Percentiles rank a stretch among this genome's conserved stretches.
These are phyloP conservation scores for Pomacea maculata DNA, from an alignment of 1,140 invertebrate species.

Conservation along the genomic window DNA sequence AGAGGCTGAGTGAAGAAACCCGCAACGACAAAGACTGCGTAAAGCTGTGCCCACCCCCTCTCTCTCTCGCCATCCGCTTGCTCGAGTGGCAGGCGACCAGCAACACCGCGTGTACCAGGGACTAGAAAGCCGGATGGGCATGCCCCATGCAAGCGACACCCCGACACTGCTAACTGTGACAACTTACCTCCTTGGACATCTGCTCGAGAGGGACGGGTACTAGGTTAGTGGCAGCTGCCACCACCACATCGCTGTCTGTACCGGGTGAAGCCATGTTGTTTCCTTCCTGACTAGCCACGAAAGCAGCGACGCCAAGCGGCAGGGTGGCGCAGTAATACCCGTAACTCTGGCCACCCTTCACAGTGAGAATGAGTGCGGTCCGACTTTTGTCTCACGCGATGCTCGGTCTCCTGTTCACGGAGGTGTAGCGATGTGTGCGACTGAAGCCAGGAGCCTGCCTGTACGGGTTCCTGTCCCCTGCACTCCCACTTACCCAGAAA, in stretches of 20 bases:
- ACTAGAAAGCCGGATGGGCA: conserved; percentile 21
- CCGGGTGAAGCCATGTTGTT: conserved; percentile 44
- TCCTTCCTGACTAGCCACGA: conserved; percentile 21
- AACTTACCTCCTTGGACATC: conserved; percentile 41
- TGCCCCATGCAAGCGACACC: conserved; percentile 12
- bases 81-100: neutral
- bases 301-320: conserved; percentile 23
- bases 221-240: conserved; percentile 32
- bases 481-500: conserved; percentile 22
- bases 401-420: neutral
- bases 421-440: neutral
- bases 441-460: neutral
- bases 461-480: neutral
- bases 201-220: conserved; percentile 33
- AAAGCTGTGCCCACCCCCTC: conserved; percentile 21
- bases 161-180: conserved; percentile 19
- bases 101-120: conserved; percentile 18
- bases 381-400: neutral
- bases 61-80: conserved; percentile 18
- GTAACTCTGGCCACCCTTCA: conserved; percentile 23
- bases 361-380: neutral
- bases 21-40: conserved; percentile 28
- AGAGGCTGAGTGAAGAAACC: conserved; percentile 21
- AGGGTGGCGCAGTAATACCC: conserved; percentile 27
- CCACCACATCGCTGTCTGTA: conserved; percentile 28